These are phyloP conservation scores for Taphrorychus bicolor DNA, from an alignment of 2,888 invertebrate genomes.

Conservation along the genomic window DNA sequence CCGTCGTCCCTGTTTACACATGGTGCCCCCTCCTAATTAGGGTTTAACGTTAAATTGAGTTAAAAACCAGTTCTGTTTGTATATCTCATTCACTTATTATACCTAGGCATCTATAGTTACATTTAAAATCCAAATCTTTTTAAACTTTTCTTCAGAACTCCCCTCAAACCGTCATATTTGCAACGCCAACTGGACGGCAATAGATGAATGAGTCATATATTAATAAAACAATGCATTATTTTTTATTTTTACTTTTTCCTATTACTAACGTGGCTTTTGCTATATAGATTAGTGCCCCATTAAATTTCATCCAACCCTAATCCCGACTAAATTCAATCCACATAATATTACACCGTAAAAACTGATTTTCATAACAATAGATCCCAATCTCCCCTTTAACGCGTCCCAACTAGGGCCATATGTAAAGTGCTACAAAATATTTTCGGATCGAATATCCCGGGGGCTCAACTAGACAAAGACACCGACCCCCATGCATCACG, in stretches of 20 bases:
- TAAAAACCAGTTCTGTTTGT: too few species aligned
- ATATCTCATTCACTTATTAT: too few species aligned
- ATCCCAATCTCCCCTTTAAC: constrained; percentile 45
- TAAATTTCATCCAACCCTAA: constrained; percentile 35
- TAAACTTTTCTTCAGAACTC: too few species aligned
- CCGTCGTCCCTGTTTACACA: constrained; percentile 50
- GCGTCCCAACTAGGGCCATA: constrained; percentile 52
- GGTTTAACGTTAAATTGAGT: constrained; percentile 43
- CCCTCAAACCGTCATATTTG: not conserved
- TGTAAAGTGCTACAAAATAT: constrained; percentile 55
- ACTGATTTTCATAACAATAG: constrained; percentile 48
- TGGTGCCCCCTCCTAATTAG: constrained; percentile 48
- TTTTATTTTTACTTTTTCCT: not conserved
- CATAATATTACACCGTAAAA: constrained; percentile 42
- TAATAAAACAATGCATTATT: too few species aligned
- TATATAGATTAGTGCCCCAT: too few species aligned
- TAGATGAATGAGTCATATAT: too few species aligned
- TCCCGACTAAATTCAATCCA: constrained; percentile 28
- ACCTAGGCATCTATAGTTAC: too few species aligned
- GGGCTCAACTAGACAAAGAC: constrained; percentile 23
- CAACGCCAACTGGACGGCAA: too few species aligned
- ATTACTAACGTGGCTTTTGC: not conserved
- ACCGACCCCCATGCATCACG: constrained; percentile 5
- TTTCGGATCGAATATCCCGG: constrained; percentile 44
- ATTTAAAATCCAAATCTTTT: too few species aligned